Base-by-base conservation (phyloP, 2,888 invertebrate genomes). In the Agrochola litura region DNA sequence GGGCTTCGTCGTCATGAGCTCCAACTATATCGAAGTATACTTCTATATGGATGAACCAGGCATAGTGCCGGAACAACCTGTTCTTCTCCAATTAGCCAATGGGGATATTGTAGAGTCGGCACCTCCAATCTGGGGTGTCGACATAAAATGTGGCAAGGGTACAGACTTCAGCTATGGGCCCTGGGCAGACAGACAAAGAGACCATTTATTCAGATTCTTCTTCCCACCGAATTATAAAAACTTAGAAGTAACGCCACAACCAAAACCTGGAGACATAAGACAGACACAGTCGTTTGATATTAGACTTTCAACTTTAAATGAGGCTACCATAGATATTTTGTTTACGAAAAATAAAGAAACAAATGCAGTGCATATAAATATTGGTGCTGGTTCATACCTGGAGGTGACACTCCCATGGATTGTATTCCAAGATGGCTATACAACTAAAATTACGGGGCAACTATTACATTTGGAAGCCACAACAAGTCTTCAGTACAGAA, bases 31-130 rank as follows among this genome's bases (percentile, higher is more conserved):
- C 89, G 99, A 99, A 93, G 97, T 99, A 43, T 99, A 99, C 94
- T 99, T 99, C 95, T 99, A 99, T 92, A 99, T 99, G 98, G 99
- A 99, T 94, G 99, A 99, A 93, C 98, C 99, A 72, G 99, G 99
- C 5, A 94, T 98, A 71, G 99, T 99, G 6, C 99, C 99, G 1
- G 98, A 99, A 91, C 98, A 98, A 91, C 99, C 99, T 0, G 99
- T 99, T 84, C 97, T 98, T 92, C 97, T 99, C 25, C 98, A 98
- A 84, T 93, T 99, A 84, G 99, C 99, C 2, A 99, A 99, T 94
- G 99, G 99, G 2, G 99, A 99, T 93, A 98, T 99, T 79, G 98
- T 99, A 0, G 99, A 99, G 92, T 98, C 99, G 6, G 98, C 99
- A 75, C 99, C 99, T 16, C 99, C 99, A 0, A 98, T 99, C 88